Evolutionary conservation across 2,888 invertebrate genomes (phyloP).

Genomic region (Ischnus inquisitorius): DNA sequence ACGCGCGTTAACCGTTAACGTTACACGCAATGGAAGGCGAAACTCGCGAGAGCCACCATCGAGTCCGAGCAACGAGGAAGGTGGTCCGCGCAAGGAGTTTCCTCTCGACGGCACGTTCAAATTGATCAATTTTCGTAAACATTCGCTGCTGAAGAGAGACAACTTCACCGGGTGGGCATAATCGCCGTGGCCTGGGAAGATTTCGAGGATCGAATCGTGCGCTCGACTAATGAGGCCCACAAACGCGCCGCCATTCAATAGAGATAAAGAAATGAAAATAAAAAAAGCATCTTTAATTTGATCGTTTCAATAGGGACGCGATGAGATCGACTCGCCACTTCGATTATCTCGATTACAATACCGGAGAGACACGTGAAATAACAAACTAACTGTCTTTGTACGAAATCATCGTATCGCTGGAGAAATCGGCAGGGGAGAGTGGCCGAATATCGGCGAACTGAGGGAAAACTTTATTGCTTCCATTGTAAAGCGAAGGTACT

Average conservation of each 20-base stretch:
- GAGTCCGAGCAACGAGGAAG: slow-evolving; percentile 45
- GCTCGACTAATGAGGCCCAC: slow-evolving; percentile 66
- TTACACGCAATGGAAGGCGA: slow-evolving; percentile 10
- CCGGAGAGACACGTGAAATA: neutral
- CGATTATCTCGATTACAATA: slow-evolving; percentile 30
- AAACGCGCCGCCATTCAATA: slow-evolving; percentile 67
- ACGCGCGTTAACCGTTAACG: neutral
- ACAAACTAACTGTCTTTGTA: neutral
- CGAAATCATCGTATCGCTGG: neutral
- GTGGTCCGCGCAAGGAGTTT: slow-evolving; percentile 24
- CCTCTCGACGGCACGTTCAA: slow-evolving; percentile 23
- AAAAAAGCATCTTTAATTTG: slow-evolving; percentile 48
- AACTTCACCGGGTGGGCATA: slow-evolving; percentile 19
- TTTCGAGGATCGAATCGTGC: slow-evolving; percentile 58
- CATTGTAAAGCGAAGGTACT: too few relatives aligned
- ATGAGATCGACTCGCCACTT: slow-evolving; percentile 27
- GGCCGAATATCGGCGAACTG: neutral
- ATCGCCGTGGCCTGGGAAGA: slow-evolving; percentile 25
- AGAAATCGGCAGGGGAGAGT: neutral
- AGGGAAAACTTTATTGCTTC: too few relatives aligned
- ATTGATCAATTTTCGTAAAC: slow-evolving; percentile 20
- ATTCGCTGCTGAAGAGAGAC: slow-evolving; percentile 11
- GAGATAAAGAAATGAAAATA: slow-evolving; percentile 11
- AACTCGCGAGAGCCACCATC: slow-evolving; percentile 27
- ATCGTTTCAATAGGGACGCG: slow-evolving; percentile 35